These are phyloP conservation scores for Psilanteris sp. DNA, from an alignment of 1,140 invertebrate genomes.

Conservation along the genomic window DNA sequence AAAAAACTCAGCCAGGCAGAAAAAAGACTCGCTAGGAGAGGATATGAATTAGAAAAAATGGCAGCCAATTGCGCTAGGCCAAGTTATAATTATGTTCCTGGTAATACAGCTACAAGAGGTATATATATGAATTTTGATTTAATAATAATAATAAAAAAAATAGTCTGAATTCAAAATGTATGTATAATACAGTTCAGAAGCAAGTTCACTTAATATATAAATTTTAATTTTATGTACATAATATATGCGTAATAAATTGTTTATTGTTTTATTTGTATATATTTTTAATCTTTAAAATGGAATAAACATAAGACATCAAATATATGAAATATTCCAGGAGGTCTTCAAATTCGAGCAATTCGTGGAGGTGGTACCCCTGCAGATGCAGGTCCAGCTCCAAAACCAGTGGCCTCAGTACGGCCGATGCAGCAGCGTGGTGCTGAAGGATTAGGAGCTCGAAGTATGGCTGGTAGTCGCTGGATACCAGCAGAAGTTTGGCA, in stretches of 20 bases:
- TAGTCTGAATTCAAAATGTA: too few relatives aligned
- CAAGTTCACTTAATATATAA: too few relatives aligned
- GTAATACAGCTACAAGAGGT: slow-evolving; percentile 78
- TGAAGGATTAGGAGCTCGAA: slow-evolving; percentile 77
- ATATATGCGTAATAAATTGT: too few relatives aligned
- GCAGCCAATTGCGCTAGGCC: slow-evolving; percentile 83
- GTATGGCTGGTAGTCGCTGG: slow-evolving; percentile 83
- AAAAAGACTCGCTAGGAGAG: slow-evolving; percentile 94
- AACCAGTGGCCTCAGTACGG: slow-evolving; percentile 81
- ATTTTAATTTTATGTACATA: too few relatives aligned
- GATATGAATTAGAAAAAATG: slow-evolving; percentile 96
- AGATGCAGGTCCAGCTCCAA: slow-evolving; percentile 68
- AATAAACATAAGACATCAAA: too few relatives aligned
- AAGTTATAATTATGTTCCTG: slow-evolving; percentile 78
- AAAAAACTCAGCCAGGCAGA: slow-evolving; percentile 96
- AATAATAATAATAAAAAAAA: too few relatives aligned
- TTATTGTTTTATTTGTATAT: too few relatives aligned
- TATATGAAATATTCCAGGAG: slow-evolving; percentile 56
- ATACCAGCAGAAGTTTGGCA: slow-evolving; percentile 94
- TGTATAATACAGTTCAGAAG: too few relatives aligned
- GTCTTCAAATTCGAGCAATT: slow-evolving; percentile 77
- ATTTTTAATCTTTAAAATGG: too few relatives aligned
- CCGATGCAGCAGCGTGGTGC: slow-evolving; percentile 80
- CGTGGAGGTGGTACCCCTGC: slow-evolving; percentile 67
- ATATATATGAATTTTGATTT: too few relatives aligned